Base-by-base conservation (phyloP, 2,113 vertebrate species). In the Gnathonemus longibarbis region DNA sequence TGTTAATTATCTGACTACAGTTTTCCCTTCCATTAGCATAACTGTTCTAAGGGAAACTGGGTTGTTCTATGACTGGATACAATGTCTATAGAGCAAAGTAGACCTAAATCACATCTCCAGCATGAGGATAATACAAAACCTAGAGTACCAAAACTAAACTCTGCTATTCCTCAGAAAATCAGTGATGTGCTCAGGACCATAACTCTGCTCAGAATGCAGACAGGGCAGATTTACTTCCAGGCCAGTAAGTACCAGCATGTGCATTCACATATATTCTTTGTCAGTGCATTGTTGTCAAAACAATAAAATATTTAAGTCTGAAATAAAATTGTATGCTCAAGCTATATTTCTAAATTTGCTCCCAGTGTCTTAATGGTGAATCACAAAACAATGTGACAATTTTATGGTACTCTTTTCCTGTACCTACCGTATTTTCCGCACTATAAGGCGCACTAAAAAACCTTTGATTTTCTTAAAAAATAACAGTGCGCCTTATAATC, bases 1-100 rank as follows among this genome's bases (percentile, higher is more conserved):
- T 93, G 92, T 95, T 96, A 95, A 95, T 96, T 95, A 94, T 91
- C 94, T 90, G 74, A 95, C 95, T 95, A 92, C 95, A 95, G 94
- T 91, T 93, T 95, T 95, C 94, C 94, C 93, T 95, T 95, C 93
- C 94, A 94, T 92, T 94, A 93, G 92, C 89, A 89, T 93, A 93
- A 93, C 93, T 92, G 92, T 93, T 93, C 93, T 92, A 93, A 85
- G 70, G 90, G 91, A 90, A 91, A 89, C 89, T 52, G 66, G 19
- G 56, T 53, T 53, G 52, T 53, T 53, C 52, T 53, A 53, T 53
- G 52, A 53, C 52, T 53, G 52, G 52, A 53, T 42, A 45, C 24
- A 46, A 13, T 91, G 90, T 89, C 88, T 89, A 88, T 3, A 56
- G 90, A 90, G 83, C 27, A 2, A 39, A 88, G 42, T 21, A 87